phyloP scores from a whole-genome alignment of 1,140 invertebrate genomes.

The Drosophila tsacasi region DNA sequence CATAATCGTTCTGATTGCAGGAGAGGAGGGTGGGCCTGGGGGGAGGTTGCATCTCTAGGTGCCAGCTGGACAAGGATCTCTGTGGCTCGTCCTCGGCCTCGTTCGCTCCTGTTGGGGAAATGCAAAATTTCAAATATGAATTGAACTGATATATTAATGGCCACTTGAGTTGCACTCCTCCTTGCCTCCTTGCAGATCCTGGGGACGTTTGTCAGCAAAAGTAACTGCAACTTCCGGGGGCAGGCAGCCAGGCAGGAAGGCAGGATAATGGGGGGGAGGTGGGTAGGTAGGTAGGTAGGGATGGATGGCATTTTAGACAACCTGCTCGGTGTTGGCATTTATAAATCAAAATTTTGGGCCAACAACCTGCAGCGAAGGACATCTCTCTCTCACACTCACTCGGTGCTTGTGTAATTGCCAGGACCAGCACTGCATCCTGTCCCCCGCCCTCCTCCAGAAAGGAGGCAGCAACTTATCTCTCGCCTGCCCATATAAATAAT shows the following conservation, averaged over 20 bases:
- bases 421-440: slow-evolving; percentile 61
- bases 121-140: slow-evolving; percentile 84
- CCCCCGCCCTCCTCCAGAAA: not conserved
- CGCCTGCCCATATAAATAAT: slow-evolving; percentile 84
- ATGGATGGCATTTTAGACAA: slow-evolving; percentile 13
- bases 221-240: slow-evolving; percentile 73
- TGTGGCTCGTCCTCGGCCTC: slow-evolving; percentile 26
- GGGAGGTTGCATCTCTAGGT: slow-evolving; percentile 1
- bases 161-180: slow-evolving; percentile 71
- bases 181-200: slow-evolving; percentile 10
- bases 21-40: too few species aligned
- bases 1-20: slow-evolving; percentile 71
- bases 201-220: slow-evolving; percentile 73
- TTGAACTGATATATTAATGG: slow-evolving; percentile 84
- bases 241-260: not conserved
- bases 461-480: slow-evolving; percentile 77
- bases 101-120: slow-evolving; percentile 63
- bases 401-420: slow-evolving; percentile 69
- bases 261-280: slow-evolving; percentile 11
- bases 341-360: slow-evolving; percentile 83
- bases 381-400: slow-evolving; percentile 21
- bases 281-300: not conserved
- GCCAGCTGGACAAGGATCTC: slow-evolving; percentile 47
- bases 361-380: slow-evolving; percentile 76
- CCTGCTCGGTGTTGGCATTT: slow-evolving; percentile 75